Evolutionary conservation across 2,888 invertebrate species (phyloP), one percentile per base, ranked within the genome.

Genomic region (Schizotus pectinicornis): DNA sequence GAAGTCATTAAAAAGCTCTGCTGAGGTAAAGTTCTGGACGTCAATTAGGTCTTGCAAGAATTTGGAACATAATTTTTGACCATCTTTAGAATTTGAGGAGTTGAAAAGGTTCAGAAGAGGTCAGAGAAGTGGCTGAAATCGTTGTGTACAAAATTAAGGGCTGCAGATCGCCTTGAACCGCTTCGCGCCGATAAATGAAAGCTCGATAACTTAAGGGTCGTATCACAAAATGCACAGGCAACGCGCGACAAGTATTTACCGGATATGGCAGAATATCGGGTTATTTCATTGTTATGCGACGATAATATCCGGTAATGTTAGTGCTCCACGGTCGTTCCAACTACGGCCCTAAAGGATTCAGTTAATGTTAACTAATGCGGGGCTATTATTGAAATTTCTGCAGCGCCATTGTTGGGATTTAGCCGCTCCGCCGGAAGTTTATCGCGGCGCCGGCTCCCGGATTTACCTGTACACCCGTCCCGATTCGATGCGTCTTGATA

Each of bases 321-420:
- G 56, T 39, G 48, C 50, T 56, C 50, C 30, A 56, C 45, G 37
- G 43, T 53, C 53, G 53, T 53, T 53, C 35, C 14, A 42, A 30
- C 49, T 49, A 56, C 35, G 47, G 50, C 51, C 59, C 59, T 59
- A 51, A 38, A 59, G 60, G 60, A 60, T 60, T 60, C 52, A 33
- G 51, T 31, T 60, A 60, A 60, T 60, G 56, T 56, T 60, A 60
- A 60, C 56, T 60, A 60, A 60, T 60, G 60, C 41, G 30, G 31
- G 48, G 56, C 42, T 46, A 60, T 56, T 60, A 60, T 60, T 60
- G 60, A 60, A 56, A 59, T 59, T 59, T 59, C 55, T 54, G 49
- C 31, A 59, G 36, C 50, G 36, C 54, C 47, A 54, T 54, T 39
- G 47, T 47, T 34, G 35, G 11, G 11, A 39, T 41, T 54, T 13